Percentiles rank a stretch among this genome's conserved stretches.
Conservation (phyloP, 1,140 invertebrate genomes). For the Metaphire vulgaris region DNA sequence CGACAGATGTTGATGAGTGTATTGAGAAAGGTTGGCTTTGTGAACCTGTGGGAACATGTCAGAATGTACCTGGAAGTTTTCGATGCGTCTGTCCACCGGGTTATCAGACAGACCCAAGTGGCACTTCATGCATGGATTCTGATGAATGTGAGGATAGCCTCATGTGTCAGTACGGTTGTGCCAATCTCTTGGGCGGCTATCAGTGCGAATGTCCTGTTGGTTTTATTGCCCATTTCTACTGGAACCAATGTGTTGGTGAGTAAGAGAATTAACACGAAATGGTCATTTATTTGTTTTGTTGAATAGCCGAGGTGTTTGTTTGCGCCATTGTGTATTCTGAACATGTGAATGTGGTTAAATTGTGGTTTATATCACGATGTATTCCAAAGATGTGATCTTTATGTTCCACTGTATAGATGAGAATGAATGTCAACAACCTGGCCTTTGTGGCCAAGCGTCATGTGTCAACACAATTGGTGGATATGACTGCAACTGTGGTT, state of each 20-base stretch:
- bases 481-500: slow-evolving; percentile 50
- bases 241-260: slow-evolving; percentile 64
- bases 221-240: slow-evolving; percentile 59
- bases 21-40: slow-evolving; percentile 44
- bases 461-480: slow-evolving; percentile 49
- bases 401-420: too few relatives aligned
- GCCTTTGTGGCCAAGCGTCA: slow-evolving; percentile 27
- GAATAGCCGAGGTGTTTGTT: too few relatives aligned
- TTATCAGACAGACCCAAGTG: slow-evolving; percentile 61
- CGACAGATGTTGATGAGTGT: slow-evolving; percentile 46
- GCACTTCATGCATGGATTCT: slow-evolving; percentile 36
- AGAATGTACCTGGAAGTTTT: slow-evolving; percentile 71
- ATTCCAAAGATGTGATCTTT: too few relatives aligned
- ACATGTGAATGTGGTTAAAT: too few relatives aligned
- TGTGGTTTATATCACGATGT: too few relatives aligned
- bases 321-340: too few relatives aligned
- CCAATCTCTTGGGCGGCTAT: slow-evolving; percentile 41
- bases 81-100: slow-evolving; percentile 73
- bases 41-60: slow-evolving; percentile 61
- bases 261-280: not conserved
- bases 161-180: slow-evolving; percentile 41
- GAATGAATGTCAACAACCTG: slow-evolving; percentile 60
- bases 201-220: slow-evolving; percentile 46
- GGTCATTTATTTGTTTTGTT: too few relatives aligned
- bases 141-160: slow-evolving; percentile 33